Base-by-base conservation (phyloP, 2,797 vertebrate genomes). In the Kryptopterus vitreolus region DNA sequence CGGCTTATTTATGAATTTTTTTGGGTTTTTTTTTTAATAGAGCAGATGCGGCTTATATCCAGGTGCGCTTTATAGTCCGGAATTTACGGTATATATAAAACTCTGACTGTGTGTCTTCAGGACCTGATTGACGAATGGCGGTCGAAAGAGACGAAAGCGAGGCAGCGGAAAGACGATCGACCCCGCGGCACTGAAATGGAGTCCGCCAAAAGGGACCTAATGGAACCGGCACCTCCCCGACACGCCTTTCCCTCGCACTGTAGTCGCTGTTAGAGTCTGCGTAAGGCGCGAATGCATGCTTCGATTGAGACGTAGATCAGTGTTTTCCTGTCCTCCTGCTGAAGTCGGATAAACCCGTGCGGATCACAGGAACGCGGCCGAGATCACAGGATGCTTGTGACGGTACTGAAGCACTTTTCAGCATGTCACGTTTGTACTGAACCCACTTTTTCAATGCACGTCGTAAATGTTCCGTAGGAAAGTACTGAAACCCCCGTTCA, bases 71-170 rank as follows among this genome's bases (percentile, higher is more conserved):
- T n/a, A n/a, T n/a, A n/a, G n/a, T n/a, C n/a, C n/a, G n/a, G n/a
- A n/a, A n/a, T n/a, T n/a, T n/a, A n/a, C n/a, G n/a, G n/a, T n/a
- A n/a, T n/a, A n/a, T n/a, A n/a, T n/a, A n/a, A n/a, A 43, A 43
- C 38, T 43, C 38, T 2, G 38, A 43, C 38, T 43, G 38, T 43
- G 38, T 43, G 38, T 80, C 77, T 84, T 33, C 48, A 99, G 98
- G 97, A 99, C 89, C 94, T 99, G 53, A 99, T 99, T 13, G 97
- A 99, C 10, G 98, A 99, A 86, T 99, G 97, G 97, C 96, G 96
- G 88, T 95, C 96, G 91, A 98, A 98, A 94, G 97, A 99, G 90
- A 95, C 94, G 85, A 98, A n/a, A 98, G 89, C 94, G 97, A 61
- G 96, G 96, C 78, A 96, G 95, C 86, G 92, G 94, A 88, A 99